phyloP scores from a whole-genome alignment of 2,113 vertebrate genomes.

The Tenrec ecaudatus region DNA sequence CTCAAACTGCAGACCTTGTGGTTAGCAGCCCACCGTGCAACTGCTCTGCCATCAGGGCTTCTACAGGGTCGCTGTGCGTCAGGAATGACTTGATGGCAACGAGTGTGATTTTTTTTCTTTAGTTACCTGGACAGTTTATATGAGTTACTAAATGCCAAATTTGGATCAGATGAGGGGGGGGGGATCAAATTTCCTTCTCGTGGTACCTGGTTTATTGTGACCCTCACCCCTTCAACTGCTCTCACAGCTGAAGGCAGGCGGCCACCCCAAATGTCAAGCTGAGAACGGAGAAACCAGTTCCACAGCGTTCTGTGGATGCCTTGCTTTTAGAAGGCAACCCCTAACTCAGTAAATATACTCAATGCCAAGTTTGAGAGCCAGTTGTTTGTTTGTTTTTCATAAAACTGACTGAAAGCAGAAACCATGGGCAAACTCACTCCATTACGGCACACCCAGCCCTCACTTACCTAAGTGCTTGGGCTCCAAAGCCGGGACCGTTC shows the following conservation, averaged over 20 bases:
- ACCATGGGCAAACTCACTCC: neutral
- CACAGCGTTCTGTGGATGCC: neutral
- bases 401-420: slow-evolving; percentile 28
- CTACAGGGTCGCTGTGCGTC: no score
- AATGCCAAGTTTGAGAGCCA: neutral
- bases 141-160: neutral
- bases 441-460: neutral
- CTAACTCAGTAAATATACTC: neutral
- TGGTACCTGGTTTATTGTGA: neutral
- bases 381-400: neutral
- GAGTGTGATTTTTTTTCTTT: no score
- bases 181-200: neutral
- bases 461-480: neutral
- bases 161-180: no score
- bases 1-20: no score
- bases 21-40: no score
- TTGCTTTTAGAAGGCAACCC: neutral
- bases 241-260: neutral
- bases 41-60: no score
- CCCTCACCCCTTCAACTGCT: neutral
- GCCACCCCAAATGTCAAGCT: neutral
- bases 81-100: no score
- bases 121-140: no score
- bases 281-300: accelerated
- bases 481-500: neutral